These are phyloP conservation scores for Hypolimnas misippus DNA, from an alignment of 2,888 invertebrate genomes.

Conservation along the genomic window DNA sequence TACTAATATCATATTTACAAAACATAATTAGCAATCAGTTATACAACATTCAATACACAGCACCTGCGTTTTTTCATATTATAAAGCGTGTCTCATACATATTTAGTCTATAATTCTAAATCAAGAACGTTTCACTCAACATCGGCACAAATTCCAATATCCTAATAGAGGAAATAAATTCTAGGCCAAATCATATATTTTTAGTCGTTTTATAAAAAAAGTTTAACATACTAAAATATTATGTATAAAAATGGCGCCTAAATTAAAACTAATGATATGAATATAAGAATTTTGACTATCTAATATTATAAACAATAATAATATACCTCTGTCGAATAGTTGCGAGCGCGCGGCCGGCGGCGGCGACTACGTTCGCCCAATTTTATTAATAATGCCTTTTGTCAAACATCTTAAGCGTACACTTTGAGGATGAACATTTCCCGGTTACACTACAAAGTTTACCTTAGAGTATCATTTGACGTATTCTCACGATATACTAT, in stretches of 20 bases:
- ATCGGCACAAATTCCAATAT: constrained; percentile 52
- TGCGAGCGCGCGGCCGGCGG: constrained; percentile 51
- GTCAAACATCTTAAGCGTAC: constrained; percentile 61
- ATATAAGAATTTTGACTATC: constrained; percentile 81
- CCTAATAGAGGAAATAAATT: constrained; percentile 62
- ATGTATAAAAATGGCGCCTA: constrained; percentile 69
- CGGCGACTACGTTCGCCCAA: constrained; percentile 38
- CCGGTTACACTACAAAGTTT: constrained; percentile 59
- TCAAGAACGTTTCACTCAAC: constrained; percentile 45
- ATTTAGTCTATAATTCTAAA: constrained; percentile 58
- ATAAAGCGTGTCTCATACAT: constrained; percentile 65
- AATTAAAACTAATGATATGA: constrained; percentile 84
- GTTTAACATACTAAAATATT: constrained; percentile 59
- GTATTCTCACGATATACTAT: constrained; percentile 49
- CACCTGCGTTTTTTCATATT: constrained; percentile 69
- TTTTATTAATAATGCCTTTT: constrained; percentile 51
- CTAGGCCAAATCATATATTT: constrained; percentile 64
- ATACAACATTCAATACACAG: constrained; percentile 60
- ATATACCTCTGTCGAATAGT: constrained; percentile 53
- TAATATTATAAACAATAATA: constrained; percentile 68
- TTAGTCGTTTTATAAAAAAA: constrained; percentile 62
- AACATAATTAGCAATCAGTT: constrained; percentile 71
- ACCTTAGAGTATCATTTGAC: constrained; percentile 59
- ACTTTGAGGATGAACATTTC: constrained; percentile 58
- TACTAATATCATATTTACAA: constrained; percentile 75